A percentile compares a stretch with the other conserved stretches of the same genome.
phyloP scores from a whole-genome alignment of 2,113 vertebrate genomes.

The Actenoides hombroni region DNA sequence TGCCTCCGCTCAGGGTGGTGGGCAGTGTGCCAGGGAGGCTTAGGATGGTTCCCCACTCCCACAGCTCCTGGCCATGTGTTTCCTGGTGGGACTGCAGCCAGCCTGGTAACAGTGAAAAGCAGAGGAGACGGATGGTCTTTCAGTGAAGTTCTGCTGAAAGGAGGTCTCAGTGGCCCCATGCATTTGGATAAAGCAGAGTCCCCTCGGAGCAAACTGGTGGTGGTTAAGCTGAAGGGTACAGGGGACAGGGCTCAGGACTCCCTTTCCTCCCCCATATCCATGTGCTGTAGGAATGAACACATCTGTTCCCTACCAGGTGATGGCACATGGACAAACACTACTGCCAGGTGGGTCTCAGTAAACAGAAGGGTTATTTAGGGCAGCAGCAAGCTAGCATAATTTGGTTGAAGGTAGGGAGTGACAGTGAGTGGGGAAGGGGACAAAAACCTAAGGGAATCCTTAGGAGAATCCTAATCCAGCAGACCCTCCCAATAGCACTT shows the following conservation, averaged over 20 bases:
- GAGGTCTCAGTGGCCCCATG: background rate
- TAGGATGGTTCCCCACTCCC: background rate
- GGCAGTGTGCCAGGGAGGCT: background rate
- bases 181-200: background rate
- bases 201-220: background rate
- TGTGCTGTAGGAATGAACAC: rapidly evolving
- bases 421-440: background rate
- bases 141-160: background rate
- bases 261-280: background rate
- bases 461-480: background rate
- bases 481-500: background rate
- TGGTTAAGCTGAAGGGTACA: background rate
- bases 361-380: background rate
- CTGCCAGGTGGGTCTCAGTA: rapidly evolving
- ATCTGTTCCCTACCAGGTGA: background rate
- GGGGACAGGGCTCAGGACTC: background rate
- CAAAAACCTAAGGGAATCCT: background rate
- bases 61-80: rapidly evolving
- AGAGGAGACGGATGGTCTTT: background rate
- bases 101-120: rapidly evolving
- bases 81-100: background rate
- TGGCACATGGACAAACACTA: background rate
- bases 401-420: background rate
- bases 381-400: background rate
- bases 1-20: rapidly evolving